phyloP scores from a whole-genome alignment of 2,113 vertebrate genomes.

The Aepyceros melampus region DNA sequence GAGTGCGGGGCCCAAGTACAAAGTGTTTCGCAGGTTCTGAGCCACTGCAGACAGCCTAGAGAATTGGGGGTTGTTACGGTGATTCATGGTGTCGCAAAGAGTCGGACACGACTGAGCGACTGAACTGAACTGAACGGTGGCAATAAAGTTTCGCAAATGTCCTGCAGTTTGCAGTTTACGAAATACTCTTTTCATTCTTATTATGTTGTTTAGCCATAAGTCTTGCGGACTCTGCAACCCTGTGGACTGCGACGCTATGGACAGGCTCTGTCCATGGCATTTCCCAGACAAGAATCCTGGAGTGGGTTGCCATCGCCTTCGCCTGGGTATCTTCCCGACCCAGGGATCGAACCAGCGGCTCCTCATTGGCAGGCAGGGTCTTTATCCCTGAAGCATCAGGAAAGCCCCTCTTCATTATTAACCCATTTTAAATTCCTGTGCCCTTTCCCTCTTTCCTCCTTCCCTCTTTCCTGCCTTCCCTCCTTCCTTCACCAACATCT shows the following conservation, averaged over 20 bases:
- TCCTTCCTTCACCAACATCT: background rate
- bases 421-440: background rate
- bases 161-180: background rate
- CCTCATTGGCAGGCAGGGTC: background rate
- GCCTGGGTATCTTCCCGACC: background rate
- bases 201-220: background rate
- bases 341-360: background rate
- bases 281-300: background rate
- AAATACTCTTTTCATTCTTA: background rate
- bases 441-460: background rate
- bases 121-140: no score
- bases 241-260: background rate
- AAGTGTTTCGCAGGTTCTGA: fast-evolving
- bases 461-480: background rate
- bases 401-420: background rate
- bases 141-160: background rate
- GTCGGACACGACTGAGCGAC: no score
- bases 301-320: background rate
- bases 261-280: background rate
- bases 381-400: background rate
- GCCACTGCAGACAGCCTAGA: fast-evolving
- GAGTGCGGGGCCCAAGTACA: fast-evolving
- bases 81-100: no score
- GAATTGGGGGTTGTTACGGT: background rate
- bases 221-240: background rate